Conservation (phyloP, 2,113 vertebrate genomes). For the Poicephalus gulielmi region DNA sequence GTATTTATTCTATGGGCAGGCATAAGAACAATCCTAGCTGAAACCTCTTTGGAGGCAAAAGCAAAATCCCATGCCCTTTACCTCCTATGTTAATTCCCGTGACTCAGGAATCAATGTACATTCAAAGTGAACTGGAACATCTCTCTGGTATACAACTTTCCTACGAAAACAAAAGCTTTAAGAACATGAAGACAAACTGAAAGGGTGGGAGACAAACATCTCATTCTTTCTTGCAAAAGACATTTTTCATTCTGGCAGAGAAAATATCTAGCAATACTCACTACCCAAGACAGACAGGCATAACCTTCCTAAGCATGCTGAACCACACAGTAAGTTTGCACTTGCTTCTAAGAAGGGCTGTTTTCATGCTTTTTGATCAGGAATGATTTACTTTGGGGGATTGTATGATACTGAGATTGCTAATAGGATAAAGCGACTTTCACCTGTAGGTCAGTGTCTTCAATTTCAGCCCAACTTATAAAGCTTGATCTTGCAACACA, state of each 20-base stretch:
- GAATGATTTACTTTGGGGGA: neutral
- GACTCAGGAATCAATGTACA: accelerated
- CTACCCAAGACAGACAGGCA: neutral
- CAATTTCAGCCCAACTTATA: neutral
- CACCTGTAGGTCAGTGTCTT: neutral
- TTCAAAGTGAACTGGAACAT: neutral
- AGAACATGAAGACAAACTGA: neutral
- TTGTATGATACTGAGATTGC: neutral
- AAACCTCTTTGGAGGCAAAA: neutral
- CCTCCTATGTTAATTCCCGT: neutral
- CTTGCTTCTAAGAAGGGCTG: neutral
- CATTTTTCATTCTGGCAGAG: neutral
- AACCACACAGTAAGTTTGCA: neutral
- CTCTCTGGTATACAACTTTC: neutral
- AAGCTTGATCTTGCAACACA: neutral
- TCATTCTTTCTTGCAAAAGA: neutral
- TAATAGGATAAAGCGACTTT: neutral
- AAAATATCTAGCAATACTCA: neutral
- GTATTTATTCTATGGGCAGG: neutral
- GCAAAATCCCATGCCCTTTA: neutral
- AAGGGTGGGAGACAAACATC: neutral
- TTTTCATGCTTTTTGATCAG: neutral
- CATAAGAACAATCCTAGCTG: neutral
- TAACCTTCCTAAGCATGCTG: neutral
- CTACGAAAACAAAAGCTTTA: neutral